A percentile compares a stretch with the other conserved stretches of the same genome.
Conservation (phyloP, 2,113 vertebrate genomes). For the Microcebus tavaratra region DNA sequence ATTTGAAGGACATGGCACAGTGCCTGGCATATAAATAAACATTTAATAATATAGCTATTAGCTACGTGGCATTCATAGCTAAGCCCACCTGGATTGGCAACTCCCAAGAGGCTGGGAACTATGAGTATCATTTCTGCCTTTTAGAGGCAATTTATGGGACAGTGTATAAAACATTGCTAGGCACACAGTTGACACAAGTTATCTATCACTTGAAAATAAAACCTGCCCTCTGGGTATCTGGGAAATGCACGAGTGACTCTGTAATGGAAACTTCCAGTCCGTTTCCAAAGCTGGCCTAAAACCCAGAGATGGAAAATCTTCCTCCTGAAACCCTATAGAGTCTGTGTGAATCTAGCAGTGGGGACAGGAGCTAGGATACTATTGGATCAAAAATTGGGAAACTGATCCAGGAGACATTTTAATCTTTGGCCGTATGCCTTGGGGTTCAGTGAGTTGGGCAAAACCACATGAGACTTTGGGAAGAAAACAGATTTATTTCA, state of each 20-base stretch:
- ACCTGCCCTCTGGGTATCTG: constrained; percentile 46
- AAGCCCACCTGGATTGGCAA: constrained; percentile 1
- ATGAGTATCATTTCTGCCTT: background rate
- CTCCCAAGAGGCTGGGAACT: background rate
- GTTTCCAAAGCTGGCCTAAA: constrained; percentile 63
- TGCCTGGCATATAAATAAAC: background rate
- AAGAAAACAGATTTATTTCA: constrained; percentile 57
- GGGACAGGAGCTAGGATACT: background rate
- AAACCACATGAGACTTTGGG: constrained; percentile 18
- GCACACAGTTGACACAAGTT: background rate
- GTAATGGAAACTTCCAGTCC: constrained; percentile 65
- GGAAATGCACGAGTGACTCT: constrained; percentile 39
- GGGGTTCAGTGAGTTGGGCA: constrained; percentile 3
- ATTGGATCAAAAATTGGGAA: constrained; percentile 13
- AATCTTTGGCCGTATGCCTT: constrained; percentile 32
- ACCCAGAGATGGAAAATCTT: constrained; percentile 61
- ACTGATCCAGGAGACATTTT: constrained; percentile 46
- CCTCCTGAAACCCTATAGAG: constrained; percentile 32
- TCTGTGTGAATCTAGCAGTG: background rate
- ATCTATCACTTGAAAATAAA: constrained; percentile 60
- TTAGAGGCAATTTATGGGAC: background rate
- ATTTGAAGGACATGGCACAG: background rate
- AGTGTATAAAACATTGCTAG: constrained; percentile 16
- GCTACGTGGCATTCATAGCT: background rate
- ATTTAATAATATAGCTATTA: background rate